Base-by-base conservation (phyloP, 2,888 invertebrate genomes). In the Erannis defoliaria region DNA sequence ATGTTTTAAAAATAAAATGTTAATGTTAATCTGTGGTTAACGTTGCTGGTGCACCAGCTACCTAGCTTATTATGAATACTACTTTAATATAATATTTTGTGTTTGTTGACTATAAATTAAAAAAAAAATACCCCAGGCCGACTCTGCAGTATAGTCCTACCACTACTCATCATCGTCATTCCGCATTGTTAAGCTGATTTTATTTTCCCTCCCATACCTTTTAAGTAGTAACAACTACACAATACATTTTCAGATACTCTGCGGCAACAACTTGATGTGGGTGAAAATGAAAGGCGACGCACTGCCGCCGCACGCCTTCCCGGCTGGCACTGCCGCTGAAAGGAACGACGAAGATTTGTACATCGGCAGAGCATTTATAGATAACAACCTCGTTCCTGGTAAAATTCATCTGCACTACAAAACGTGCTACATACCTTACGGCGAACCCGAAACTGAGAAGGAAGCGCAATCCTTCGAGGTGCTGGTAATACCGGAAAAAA, bases 311-410 rank as follows among this genome's bases (percentile, higher is more conserved):
- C 95, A 94, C 63, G 95, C 96, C 0, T 81, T 96, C 49, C 87
- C 94, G 2, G 95, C 93, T 6, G 95, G 95, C 3, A 85, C 74
- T 57, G 86, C 86, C 67, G 83, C 83, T 26, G 51, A 51, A 19
- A 26, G 51, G n/a, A 40, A 38, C 38, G 55, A 58, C 1, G 93
- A 93, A 66, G 82, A 80, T 43, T 67, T 95, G 18, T 95, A 90
- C 76, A 93, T 96, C 0, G 94, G 95, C 18, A 92, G 96, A 68
- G 95, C 95, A 1, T 86, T 89, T 26, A 95, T 95, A 77, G 95
- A 95, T 72, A 96, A 96, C 35, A 95, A 94, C 45, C 82, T 96
- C 10, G 93, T 97, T 73, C 96, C 97, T 55, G 97, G 97, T 35
- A 96, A 96, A 85, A 79, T 74, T 2, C 66, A 69, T n/a, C 63